These are phyloP conservation scores for Crambe crambe DNA, from an alignment of 37 sponge, comb jelly and placozoan genomes.

Conservation along the genomic window DNA sequence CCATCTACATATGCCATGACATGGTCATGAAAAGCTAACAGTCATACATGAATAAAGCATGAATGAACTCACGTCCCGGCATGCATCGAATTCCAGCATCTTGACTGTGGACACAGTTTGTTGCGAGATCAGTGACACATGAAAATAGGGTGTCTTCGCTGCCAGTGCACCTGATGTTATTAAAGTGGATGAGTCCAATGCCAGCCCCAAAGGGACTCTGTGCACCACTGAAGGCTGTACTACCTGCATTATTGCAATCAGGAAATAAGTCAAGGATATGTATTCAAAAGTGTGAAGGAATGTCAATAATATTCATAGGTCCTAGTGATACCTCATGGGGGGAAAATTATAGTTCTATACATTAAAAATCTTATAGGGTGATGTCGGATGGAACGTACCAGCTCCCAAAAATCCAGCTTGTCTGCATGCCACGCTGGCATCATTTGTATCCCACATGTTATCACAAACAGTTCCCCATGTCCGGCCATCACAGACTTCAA, in stretches of 20 bases:
- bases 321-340: no score
- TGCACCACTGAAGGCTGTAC: background rate
- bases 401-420: conserved; percentile 21
- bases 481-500: conserved; percentile 27
- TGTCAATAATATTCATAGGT: no score
- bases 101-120: background rate
- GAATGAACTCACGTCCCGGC: no score
- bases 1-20: no score
- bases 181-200: background rate
- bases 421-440: conserved; percentile 40
- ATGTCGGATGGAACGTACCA: no score
- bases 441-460: conserved; percentile 26
- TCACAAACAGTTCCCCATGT: conserved; percentile 59
- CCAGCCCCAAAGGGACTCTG: background rate
- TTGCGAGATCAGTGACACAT: background rate
- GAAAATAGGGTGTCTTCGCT: background rate
- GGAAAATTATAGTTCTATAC: no score
- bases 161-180: background rate
- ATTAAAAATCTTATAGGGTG: no score
- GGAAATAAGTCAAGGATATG: no score
- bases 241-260: no score
- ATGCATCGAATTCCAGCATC: background rate
- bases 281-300: no score
- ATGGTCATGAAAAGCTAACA: no score
- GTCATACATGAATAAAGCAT: no score